Conservation (phyloP, 2,797 vertebrate genomes). For the Cirrhinus mrigala region DNA sequence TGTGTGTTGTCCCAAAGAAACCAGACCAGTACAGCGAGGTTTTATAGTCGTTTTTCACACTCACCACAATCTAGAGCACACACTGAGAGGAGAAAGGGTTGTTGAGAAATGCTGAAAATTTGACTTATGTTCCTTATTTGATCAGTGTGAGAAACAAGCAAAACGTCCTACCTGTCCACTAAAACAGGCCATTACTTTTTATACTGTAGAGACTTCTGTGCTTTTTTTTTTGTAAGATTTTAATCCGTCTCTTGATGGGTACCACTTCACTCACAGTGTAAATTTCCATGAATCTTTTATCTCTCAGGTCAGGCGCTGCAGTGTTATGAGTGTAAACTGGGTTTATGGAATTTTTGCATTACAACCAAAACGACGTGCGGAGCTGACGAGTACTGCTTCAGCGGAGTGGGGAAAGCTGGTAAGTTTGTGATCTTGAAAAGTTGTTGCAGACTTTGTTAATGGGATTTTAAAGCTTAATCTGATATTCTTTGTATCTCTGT, state of each 20-base stretch:
- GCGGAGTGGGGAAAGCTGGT: conserved; percentile 72
- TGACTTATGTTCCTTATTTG: not conserved
- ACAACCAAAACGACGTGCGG: conserved; percentile 37
- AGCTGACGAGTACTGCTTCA: conserved; percentile 55
- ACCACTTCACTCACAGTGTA: not conserved
- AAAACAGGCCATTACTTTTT: not conserved
- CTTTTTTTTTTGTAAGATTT: not conserved
- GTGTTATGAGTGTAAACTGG: conserved; percentile 73
- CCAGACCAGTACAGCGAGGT: not conserved
- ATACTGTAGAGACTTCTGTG: not conserved
- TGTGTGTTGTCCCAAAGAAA: not conserved
- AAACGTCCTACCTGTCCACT: not conserved
- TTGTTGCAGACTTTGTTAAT: not conserved
- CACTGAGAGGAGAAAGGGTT: not conserved
- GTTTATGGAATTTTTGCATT: conserved; percentile 31
- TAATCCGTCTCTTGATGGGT: not conserved
- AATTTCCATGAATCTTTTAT: not conserved
- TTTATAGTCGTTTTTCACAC: not conserved
- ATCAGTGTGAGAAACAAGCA: not conserved
- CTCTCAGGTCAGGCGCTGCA: conserved; percentile 71
- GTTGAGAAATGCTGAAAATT: not conserved
- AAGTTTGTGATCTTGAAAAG: conserved; percentile 36
- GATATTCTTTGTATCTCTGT: not conserved
- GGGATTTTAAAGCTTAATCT: not conserved
- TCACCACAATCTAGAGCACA: not conserved